phyloP scores from a whole-genome alignment of 1,140 invertebrate species.

The Meloidogyne chitwoodi region DNA sequence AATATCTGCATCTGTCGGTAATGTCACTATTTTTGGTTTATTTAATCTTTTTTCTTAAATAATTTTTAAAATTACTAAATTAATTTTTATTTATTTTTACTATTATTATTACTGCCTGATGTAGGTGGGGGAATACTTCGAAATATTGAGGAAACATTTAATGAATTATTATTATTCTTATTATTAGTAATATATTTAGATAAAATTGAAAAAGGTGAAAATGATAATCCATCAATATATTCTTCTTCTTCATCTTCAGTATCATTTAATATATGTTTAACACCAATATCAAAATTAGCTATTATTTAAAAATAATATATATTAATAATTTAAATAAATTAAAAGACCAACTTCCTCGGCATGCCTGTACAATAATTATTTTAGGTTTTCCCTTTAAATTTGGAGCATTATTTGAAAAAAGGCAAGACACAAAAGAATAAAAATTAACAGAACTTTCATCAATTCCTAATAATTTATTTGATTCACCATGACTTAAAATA shows the following conservation, averaged over 20 bases:
- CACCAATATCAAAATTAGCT: conserved; percentile 6
- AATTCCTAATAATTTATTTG: conserved; percentile 52
- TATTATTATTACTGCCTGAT: background rate
- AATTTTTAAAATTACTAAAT: background rate
- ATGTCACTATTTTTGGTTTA: background rate
- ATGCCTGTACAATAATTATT: conserved; percentile 75
- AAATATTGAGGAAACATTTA: background rate
- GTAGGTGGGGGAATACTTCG: background rate
- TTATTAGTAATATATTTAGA: background rate
- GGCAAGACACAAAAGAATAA: conserved; percentile 59
- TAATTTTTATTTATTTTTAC: background rate
- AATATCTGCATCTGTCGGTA: conserved; percentile 64
- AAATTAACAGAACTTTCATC: conserved; percentile 49
- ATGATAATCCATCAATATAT: background rate
- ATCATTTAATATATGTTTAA: background rate
- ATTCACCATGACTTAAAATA: conserved; percentile 58
- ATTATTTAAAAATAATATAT: background rate
- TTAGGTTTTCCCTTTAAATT: conserved; percentile 70
- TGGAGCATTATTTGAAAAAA: conserved; percentile 67
- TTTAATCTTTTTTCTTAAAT: background rate
- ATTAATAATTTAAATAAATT: background rate
- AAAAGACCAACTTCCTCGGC: conserved; percentile 61
- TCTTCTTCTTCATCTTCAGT: background rate
- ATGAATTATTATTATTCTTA: background rate
- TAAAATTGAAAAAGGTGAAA: conserved; percentile 1